A percentile compares a stretch with the other conserved stretches of the same genome.
These are phyloP conservation scores for Nemopilema nomurai DNA, from an alignment of 30 jellyfish, hydroid and myxozoan genomes.

Conservation along the genomic window DNA sequence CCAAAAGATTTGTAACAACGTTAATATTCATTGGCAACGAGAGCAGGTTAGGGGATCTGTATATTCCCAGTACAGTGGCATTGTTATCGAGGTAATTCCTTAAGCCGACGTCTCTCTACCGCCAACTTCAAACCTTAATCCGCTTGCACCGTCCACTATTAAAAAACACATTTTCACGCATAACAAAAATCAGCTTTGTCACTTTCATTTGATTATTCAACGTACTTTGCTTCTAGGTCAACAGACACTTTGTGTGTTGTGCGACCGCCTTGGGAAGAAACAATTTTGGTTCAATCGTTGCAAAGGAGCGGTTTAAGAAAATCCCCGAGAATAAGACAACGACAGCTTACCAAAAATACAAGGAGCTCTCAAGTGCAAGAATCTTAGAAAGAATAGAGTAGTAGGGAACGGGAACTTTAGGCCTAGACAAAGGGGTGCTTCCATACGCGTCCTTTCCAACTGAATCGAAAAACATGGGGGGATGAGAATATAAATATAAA, in stretches of 20 bases:
- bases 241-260: background rate
- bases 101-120: constrained; percentile 52
- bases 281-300: background rate
- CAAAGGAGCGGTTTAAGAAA: background rate
- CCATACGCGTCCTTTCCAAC: no score
- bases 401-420: no score
- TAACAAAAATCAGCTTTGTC: constrained; percentile 17
- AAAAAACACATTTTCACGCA: constrained; percentile 15
- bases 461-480: no score
- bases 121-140: constrained; percentile 41
- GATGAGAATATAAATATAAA: no score
- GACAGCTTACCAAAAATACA: no score
- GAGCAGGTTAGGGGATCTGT: constrained; percentile 30
- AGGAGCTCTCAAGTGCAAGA: no score
- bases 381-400: no score
- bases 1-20: constrained; percentile 25
- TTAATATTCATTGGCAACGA: constrained; percentile 4
- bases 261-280: background rate
- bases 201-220: constrained; percentile 32
- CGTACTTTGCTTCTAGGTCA: constrained; percentile 40
- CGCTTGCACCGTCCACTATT: constrained; percentile 33
- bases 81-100: constrained; percentile 37
- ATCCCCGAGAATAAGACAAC: background rate
- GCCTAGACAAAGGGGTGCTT: no score
- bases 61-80: constrained; percentile 5